These are phyloP conservation scores for Saimiri boliviensis DNA, from an alignment of 2,113 vertebrate species.

Conservation along the genomic window DNA sequence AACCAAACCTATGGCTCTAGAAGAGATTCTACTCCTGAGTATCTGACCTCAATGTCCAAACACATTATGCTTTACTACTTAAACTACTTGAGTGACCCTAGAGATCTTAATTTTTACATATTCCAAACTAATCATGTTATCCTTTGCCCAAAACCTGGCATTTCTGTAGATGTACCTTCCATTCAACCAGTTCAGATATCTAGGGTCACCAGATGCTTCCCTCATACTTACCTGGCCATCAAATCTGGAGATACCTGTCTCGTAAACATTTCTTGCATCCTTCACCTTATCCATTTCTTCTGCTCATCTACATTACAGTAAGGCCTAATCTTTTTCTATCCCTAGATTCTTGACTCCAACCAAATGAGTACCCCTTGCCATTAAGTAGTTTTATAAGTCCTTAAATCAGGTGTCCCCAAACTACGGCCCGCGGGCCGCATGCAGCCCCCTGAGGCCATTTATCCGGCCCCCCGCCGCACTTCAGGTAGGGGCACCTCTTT, in stretches of 20 bases:
- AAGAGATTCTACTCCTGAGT: not conserved
- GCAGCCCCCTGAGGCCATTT: too few species aligned
- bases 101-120: not conserved
- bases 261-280: not conserved
- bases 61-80: not conserved
- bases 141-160: not conserved
- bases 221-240: not conserved
- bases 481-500: too few species aligned
- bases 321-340: not conserved
- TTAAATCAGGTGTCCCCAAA: too few species aligned
- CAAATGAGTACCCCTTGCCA: not conserved
- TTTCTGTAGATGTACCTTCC: not conserved
- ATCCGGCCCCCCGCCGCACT: too few species aligned
- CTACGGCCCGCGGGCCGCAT: too few species aligned
- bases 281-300: not conserved
- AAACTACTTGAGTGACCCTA: not conserved
- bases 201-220: not conserved
- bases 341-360: not conserved
- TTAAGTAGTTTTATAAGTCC: not conserved
- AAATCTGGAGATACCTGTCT: not conserved
- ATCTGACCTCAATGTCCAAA: not conserved
- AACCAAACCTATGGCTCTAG: not conserved
- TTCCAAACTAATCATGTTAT: not conserved
- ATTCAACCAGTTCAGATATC: not conserved
- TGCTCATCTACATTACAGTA: not conserved